Evolutionary conservation across 2,888 invertebrate species (phyloP).

Genomic region (Eumacrocentrus americanus): DNA sequence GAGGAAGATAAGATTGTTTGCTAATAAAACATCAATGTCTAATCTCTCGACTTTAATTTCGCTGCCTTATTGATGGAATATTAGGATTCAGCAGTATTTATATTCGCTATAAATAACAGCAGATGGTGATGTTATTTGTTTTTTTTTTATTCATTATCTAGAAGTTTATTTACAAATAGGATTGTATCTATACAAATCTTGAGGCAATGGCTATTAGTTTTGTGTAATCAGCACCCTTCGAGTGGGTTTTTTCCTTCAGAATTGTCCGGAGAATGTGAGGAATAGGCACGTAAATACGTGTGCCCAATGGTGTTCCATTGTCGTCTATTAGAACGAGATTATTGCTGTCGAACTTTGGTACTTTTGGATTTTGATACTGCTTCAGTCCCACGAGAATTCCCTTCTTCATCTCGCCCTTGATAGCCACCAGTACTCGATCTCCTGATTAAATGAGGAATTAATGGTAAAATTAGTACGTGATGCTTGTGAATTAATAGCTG

Average conservation of each 20-base stretch:
- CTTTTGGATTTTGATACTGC: slow-evolving; percentile 78
- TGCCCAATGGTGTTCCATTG: slow-evolving; percentile 92
- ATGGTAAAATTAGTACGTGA: background rate
- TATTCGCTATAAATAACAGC: too few species aligned
- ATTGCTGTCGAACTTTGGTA: slow-evolving; percentile 93
- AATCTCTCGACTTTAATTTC: too few species aligned
- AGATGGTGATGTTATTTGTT: background rate
- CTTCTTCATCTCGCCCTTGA: slow-evolving; percentile 94
- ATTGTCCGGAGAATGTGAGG: slow-evolving; percentile 87
- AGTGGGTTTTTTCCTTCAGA: slow-evolving; percentile 78
- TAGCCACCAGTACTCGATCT: slow-evolving; percentile 89
- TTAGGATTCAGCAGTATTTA: too few species aligned
- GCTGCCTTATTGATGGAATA: too few species aligned
- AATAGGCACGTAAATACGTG: slow-evolving; percentile 92
- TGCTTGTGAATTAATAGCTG: too few species aligned
- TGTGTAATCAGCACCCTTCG: slow-evolving; percentile 89
- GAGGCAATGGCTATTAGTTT: slow-evolving; percentile 90
- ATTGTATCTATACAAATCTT: slow-evolving; percentile 73
- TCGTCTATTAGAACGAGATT: slow-evolving; percentile 96
- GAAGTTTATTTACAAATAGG: slow-evolving; percentile 5
- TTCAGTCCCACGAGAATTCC: slow-evolving; percentile 89
- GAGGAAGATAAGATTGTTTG: slow-evolving; percentile 43
- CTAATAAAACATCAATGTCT: slow-evolving; percentile 49
- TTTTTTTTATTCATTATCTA: background rate
- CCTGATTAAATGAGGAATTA: slow-evolving; percentile 64